Evolutionary conservation across 2,113 vertebrate genomes (phyloP).

Genomic region (Phaethornis superciliosus): DNA sequence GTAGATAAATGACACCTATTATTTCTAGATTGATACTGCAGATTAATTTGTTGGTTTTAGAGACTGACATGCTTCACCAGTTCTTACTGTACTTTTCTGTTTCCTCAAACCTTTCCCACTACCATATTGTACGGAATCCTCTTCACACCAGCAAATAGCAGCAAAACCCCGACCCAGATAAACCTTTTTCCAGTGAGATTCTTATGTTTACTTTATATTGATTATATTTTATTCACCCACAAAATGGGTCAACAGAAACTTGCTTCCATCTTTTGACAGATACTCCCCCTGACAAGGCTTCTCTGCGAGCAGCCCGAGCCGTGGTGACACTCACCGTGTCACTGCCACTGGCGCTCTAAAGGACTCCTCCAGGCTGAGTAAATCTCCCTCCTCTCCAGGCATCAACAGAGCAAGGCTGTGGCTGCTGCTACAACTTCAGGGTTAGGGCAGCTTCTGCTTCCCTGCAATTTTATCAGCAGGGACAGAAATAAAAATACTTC

Average conservation of each 20-base stretch:
- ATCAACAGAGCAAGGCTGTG: conserved; percentile 48
- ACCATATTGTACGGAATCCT: rapidly evolving
- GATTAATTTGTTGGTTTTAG: neutral
- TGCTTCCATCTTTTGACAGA: conserved; percentile 7
- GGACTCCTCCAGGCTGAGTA: conserved; percentile 1
- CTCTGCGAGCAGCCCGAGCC: neutral
- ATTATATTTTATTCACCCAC: conserved; percentile 29
- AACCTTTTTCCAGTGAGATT: neutral
- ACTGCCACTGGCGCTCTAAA: conserved; percentile 17
- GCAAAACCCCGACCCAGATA: neutral
- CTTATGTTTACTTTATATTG: conserved; percentile 19
- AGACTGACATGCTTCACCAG: neutral
- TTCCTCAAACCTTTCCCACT: neutral
- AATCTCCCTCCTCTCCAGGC: neutral
- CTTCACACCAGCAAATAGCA: neutral
- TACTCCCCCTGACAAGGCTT: neutral
- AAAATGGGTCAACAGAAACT: conserved; percentile 38
- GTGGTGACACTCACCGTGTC: neutral
- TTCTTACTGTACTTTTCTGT: neutral
- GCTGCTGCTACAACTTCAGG: neutral
- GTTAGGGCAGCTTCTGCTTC: conserved; percentile 27
- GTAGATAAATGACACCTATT: neutral
- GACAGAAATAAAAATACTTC: conserved; percentile 45
- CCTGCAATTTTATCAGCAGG: neutral
- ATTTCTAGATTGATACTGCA: neutral